These are phyloP conservation scores for honey bee (Apis mellifera) DNA, from an alignment of 1,140 invertebrate species.

Conservation along the genomic window DNA sequence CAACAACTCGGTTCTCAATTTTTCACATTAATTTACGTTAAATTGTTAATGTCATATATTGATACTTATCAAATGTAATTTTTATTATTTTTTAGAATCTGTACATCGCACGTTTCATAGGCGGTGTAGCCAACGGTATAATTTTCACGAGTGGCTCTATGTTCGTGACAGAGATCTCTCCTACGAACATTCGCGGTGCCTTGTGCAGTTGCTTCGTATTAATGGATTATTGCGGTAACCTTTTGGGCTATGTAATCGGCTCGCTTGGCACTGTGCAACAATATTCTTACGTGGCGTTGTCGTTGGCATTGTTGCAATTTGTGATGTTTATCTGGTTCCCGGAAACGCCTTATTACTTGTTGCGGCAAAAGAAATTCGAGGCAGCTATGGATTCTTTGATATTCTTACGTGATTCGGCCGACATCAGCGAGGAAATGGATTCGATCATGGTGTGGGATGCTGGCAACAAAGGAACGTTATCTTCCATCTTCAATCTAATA, in stretches of 20 bases:
- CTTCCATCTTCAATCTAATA: background rate
- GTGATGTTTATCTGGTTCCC: slow-evolving; percentile 25
- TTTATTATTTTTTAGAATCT: slow-evolving; percentile 16
- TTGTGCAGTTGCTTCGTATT: slow-evolving; percentile 85
- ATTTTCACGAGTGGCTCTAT: slow-evolving; percentile 84
- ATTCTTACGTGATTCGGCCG: background rate
- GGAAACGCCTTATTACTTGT: slow-evolving; percentile 39
- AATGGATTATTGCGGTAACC: slow-evolving; percentile 81
- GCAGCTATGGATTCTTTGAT: slow-evolving; percentile 29
- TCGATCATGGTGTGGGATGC: background rate
- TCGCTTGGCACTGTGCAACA: slow-evolving; percentile 79
- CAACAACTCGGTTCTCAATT: background rate
- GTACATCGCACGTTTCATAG: slow-evolving; percentile 77
- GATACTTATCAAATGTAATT: background rate
- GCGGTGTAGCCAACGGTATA: slow-evolving; percentile 84
- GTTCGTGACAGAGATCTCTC: slow-evolving; percentile 84
- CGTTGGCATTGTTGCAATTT: slow-evolving; percentile 11
- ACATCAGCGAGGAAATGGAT: background rate
- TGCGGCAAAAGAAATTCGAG: slow-evolving; percentile 6
- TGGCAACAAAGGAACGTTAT: background rate
- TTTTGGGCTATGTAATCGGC: slow-evolving; percentile 85
- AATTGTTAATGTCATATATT: too few relatives aligned
- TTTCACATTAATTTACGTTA: background rate
- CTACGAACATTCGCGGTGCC: slow-evolving; percentile 84
- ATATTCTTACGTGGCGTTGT: slow-evolving; percentile 23